Percentiles rank a stretch among this genome's conserved stretches.
phyloP scores from a whole-genome alignment of 2,888 invertebrate species.

The Athripsodes cinereus region DNA sequence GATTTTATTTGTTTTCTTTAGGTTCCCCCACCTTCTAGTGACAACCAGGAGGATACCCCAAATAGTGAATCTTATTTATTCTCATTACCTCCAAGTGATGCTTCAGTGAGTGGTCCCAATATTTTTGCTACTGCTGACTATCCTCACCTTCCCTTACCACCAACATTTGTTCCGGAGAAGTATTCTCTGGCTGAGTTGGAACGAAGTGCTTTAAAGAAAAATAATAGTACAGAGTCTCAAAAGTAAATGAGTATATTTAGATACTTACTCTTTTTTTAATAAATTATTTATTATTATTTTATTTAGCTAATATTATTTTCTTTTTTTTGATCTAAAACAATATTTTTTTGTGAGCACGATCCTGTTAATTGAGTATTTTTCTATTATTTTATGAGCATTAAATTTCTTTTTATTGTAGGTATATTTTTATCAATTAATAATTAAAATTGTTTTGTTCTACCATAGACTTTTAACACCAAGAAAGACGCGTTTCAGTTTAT shows the following conservation, averaged over 20 bases:
- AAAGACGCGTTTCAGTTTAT: no score
- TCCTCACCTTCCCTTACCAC: constrained; percentile 79
- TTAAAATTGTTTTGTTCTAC: no score
- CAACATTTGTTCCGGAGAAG: constrained; percentile 79
- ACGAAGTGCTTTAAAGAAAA: constrained; percentile 32
- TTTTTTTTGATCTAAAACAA: no score
- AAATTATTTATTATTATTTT: no score
- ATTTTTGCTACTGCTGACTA: constrained; percentile 52
- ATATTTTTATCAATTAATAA: no score
- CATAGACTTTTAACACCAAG: no score
- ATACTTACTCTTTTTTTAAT: no score
- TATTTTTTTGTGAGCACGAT: no score
- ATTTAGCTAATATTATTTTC: no score
- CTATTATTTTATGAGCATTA: no score
- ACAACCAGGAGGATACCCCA: constrained; percentile 14
- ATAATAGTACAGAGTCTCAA: constrained; percentile 4
- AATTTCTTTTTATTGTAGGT: no score
- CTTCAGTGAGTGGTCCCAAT: constrained; percentile 20
- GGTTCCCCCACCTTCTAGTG: constrained; percentile 22
- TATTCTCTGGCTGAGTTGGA: constrained; percentile 62
- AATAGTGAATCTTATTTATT: constrained; percentile 34
- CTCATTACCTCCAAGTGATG: constrained; percentile 29
- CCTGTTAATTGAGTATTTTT: no score
- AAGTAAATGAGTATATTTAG: not conserved
- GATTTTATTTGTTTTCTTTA: constrained; percentile 26